phyloP scores from a whole-genome alignment of 2,113 vertebrate genomes.

The Mesembrinibis cayennensis region DNA sequence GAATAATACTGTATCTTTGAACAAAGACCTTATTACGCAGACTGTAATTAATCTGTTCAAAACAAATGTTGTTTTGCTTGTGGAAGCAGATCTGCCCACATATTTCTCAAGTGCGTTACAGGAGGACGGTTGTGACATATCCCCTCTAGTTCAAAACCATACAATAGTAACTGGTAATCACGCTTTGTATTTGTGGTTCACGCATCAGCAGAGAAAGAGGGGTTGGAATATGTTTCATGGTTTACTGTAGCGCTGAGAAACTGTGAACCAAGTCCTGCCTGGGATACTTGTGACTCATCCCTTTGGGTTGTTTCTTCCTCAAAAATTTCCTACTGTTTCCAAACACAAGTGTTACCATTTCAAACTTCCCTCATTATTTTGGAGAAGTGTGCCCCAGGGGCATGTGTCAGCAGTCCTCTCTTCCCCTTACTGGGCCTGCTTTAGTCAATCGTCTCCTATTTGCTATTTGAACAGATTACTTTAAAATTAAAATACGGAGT shows the following conservation, averaged over 20 bases:
- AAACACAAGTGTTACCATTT: background rate
- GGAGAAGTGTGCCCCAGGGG: background rate
- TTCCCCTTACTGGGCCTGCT: background rate
- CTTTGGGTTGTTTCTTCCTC: background rate
- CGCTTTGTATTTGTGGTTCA: background rate
- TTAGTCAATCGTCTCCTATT: background rate
- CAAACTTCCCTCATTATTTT: background rate
- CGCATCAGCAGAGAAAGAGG: background rate
- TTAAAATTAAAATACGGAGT: background rate
- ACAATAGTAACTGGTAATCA: background rate
- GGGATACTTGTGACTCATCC: background rate
- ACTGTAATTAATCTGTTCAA: background rate
- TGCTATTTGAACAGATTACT: background rate
- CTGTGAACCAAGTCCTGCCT: background rate
- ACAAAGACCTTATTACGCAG: background rate
- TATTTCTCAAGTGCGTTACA: background rate
- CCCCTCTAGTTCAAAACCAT: background rate
- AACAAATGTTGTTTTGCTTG: slow-evolving; percentile 38
- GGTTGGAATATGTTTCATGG: background rate
- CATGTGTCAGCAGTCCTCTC: background rate
- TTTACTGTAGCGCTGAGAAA: background rate
- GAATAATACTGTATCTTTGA: background rate
- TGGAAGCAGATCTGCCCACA: background rate
- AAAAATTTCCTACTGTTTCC: background rate
- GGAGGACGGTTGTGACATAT: background rate